A percentile compares a stretch with the other conserved stretches of the same genome.
Evolutionary conservation across 2,888 invertebrate species (phyloP).

Genomic region (Tortricodes alternella): DNA sequence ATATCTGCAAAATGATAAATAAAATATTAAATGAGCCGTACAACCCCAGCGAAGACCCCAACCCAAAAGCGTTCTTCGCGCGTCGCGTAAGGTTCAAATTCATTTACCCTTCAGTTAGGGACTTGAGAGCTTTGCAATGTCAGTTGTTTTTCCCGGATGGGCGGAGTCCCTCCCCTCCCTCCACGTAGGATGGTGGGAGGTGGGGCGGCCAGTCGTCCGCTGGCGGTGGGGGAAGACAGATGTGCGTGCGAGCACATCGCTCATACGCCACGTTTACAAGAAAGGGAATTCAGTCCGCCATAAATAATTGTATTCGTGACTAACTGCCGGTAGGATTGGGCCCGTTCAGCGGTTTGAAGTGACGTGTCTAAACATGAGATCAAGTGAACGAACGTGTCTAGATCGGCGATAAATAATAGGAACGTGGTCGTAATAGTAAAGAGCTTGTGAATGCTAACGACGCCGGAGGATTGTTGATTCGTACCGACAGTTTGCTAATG

Average conservation of each 20-base stretch:
- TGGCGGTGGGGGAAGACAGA: constrained; percentile 76
- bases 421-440: constrained; percentile 8
- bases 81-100: constrained; percentile 40
- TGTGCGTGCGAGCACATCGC: constrained; percentile 63
- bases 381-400: not conserved
- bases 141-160: constrained; percentile 43
- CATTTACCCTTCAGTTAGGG: constrained; percentile 8
- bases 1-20: constrained; percentile 65
- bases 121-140: constrained; percentile 35
- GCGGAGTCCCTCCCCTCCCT: constrained; percentile 47
- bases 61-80: constrained; percentile 7
- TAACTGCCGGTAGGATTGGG: constrained; percentile 7
- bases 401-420: constrained; percentile 2
- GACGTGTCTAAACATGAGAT: constrained; percentile 25
- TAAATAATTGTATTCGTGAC: constrained; percentile 54
- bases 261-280: constrained; percentile 65
- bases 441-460: not conserved
- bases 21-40: constrained; percentile 50
- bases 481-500: constrained; percentile 15
- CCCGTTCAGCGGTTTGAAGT: constrained; percentile 16
- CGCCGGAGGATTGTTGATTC: constrained; percentile 3
- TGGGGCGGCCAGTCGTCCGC: constrained; percentile 59
- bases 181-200: constrained; percentile 44
- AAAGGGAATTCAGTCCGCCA: constrained; percentile 70
- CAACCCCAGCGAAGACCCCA: constrained; percentile 54